Evolutionary conservation across 2,113 vertebrate genomes (phyloP).

Genomic region (Eubucco bourcierii): DNA sequence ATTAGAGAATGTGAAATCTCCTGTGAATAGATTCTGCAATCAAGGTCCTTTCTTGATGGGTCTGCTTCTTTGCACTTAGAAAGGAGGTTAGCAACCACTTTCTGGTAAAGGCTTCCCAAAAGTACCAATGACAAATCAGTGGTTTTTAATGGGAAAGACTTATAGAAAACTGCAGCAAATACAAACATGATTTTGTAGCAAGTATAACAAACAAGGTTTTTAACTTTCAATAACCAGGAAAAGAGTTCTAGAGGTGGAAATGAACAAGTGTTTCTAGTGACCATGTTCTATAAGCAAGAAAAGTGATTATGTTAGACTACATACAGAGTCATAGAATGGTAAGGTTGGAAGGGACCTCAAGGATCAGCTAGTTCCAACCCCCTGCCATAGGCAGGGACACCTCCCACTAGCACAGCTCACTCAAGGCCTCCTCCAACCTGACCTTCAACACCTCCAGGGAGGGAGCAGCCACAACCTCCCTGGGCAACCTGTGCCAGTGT

Average conservation of each 20-base stretch:
- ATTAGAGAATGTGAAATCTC: background rate
- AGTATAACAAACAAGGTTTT: background rate
- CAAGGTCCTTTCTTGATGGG: background rate
- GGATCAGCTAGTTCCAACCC: too few relatives aligned
- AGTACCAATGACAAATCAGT: background rate
- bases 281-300: background rate
- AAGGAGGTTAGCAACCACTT: background rate
- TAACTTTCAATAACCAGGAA: background rate
- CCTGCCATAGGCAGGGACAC: too few relatives aligned
- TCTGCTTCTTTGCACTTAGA: background rate
- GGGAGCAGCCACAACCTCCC: too few relatives aligned
- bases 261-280: background rate
- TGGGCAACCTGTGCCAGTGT: too few relatives aligned
- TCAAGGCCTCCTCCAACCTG: too few relatives aligned
- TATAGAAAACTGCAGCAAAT: background rate
- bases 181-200: background rate
- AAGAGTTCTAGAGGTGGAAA: background rate
- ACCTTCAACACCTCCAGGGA: too few relatives aligned
- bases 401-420: too few relatives aligned
- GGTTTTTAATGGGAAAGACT: background rate
- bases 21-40: background rate
- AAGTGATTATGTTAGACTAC: background rate
- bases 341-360: too few relatives aligned
- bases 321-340: too few relatives aligned
- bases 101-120: background rate